Base-by-base conservation (phyloP, 2,888 invertebrate genomes). In the Boloria euphrosyne region DNA sequence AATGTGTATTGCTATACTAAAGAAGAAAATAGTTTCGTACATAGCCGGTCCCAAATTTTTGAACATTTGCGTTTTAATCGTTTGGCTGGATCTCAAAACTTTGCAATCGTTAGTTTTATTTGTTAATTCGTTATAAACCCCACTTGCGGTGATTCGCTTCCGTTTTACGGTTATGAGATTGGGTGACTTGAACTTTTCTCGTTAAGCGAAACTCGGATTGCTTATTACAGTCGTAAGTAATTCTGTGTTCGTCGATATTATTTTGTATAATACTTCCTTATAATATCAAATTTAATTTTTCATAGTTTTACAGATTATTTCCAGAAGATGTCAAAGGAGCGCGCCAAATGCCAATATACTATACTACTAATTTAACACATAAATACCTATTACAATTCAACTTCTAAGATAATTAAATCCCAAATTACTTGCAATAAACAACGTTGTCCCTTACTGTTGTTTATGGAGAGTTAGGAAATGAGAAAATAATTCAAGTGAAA, bases 81-180 rank as follows among this genome's bases (percentile, higher is more conserved):
- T n/a, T 47, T 38, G 16, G 51, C 49, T 31, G 65, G 52, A 58
- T 53, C 51, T 51, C 55, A 3, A 52, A 70, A 69, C 62, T 67
- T 65, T 49, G 31, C 55, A 54, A 22, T 62, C 67, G 55, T 67
- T 65, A 70, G 52, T 67, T 69, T 77, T 78, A 74, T 77, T 77
- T 74, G 75, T 75, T 79, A 77, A 78, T 79, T 79, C 76, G 74
- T 78, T 77, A 76, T 76, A 74, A 67, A 71, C 52, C 67, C 69
- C 43, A 66, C 62, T 72, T 69, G 67, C 50, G 62, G 61, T 59
- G 60, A 44, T 66, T 57, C 38, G 66, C 51, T 64, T 70, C 67
- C 71, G 69, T 62, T 71, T 75, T 73, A 75, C 71, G 74, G 74
- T 75, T 76, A 71, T 66, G 64, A 60, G 69, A 66, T 65, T 70